Percentiles rank a stretch among this genome's conserved stretches.
These are phyloP conservation scores for Psilopsiagon aymara DNA, from an alignment of 2,113 vertebrate species.

Conservation along the genomic window DNA sequence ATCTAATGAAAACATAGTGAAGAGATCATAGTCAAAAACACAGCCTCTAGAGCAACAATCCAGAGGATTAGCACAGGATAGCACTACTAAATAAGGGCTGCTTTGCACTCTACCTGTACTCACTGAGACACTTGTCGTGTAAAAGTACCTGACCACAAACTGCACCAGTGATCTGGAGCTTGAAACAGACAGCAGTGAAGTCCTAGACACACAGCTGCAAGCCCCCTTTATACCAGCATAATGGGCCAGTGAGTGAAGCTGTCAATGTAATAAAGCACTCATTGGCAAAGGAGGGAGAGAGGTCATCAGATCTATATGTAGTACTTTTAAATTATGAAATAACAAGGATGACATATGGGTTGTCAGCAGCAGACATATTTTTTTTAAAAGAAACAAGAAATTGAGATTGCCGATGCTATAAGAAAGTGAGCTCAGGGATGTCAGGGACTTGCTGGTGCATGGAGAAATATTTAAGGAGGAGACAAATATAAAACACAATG, in stretches of 20 bases:
- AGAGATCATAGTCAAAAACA: background rate
- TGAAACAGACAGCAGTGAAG: background rate
- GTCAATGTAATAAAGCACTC: background rate
- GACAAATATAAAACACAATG: background rate
- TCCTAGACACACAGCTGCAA: background rate
- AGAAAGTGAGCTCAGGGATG: background rate
- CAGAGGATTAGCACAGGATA: background rate
- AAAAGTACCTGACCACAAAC: background rate
- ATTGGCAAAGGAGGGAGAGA: background rate
- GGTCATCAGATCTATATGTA: background rate
- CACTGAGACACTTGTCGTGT: accelerated
- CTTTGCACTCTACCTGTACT: background rate
- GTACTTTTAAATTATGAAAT: background rate
- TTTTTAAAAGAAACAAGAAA: background rate
- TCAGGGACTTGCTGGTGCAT: background rate
- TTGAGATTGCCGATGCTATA: background rate
- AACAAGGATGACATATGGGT: background rate
- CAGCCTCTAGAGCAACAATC: background rate
- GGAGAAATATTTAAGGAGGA: background rate
- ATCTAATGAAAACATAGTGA: background rate
- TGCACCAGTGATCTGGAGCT: background rate
- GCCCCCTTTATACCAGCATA: background rate
- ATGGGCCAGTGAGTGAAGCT: background rate
- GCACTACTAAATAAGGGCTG: background rate
- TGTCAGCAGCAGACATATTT: background rate